Base-by-base conservation (phyloP, 2,113 vertebrate species). In the Pristiophorus japonicus region DNA sequence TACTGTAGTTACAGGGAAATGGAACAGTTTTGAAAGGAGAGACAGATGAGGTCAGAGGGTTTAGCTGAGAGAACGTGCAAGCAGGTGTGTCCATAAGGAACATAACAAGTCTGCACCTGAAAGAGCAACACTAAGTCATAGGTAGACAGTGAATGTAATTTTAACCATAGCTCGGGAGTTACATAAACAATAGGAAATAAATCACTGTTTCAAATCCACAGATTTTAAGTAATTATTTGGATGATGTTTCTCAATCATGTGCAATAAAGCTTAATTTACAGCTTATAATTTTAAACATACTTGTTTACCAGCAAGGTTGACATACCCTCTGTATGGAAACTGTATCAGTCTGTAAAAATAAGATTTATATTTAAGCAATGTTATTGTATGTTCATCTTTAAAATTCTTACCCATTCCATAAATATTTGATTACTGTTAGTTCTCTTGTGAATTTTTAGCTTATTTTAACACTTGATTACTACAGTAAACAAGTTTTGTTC, bases 61-160 rank as follows among this genome's bases (percentile, higher is more conserved):
- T 92, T 92, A 63, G 88, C 38, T 63, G 88, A 92, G 88, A 18
- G 88, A 92, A 92, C 88, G 7, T 65, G 88, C 34, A 63, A 92
- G 59, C 88, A 92, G 88, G 59, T 92, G 88, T 92, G 88, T 34
- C 88, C 88, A 91, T 62, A 62, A 91, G 88, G 88, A 91, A 91
- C 62, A 91, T 62, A 91, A 92, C 88, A 92, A 38, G 88, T 92
- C 88, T 92, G n/a, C n/a, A 92, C 88, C 88, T 63, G 88, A 92
- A 92, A 92, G 88, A 91, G 55, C 30, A n/a, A 34, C 34, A 63
- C 34, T 91, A 38, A 63, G 59, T 38, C 88, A 38, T 59, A 38
- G 34, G 87, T 92, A 92, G 88, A 63, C 88, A 92, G 88, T 63
- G 88, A 92, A 63, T 63, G 59, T 63, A 38, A 92, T 92, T 63